A percentile compares a stretch with the other conserved stretches of the same genome.
These are phyloP conservation scores for Limonius californicus DNA, from an alignment of 1,140 invertebrate genomes.

Conservation along the genomic window DNA sequence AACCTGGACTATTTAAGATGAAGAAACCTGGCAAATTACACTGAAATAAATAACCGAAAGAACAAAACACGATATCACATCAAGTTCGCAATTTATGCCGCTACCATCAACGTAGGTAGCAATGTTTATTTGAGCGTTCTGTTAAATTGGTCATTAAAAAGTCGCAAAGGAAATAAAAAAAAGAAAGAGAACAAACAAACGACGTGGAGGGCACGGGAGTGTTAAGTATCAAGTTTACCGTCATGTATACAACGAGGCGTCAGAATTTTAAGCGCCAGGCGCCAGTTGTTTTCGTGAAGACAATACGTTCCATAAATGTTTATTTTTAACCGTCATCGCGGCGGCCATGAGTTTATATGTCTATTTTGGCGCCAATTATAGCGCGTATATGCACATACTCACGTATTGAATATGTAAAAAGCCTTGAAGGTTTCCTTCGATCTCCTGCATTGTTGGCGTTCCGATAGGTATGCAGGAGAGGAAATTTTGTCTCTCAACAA, in stretches of 20 bases:
- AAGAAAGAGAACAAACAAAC: background rate
- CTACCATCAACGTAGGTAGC: no score
- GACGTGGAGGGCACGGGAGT: background rate
- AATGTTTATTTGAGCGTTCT: no score
- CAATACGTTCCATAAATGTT: slow-evolving; percentile 13
- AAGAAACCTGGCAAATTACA: no score
- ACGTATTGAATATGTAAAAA: slow-evolving; percentile 3
- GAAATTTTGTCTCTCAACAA: no score
- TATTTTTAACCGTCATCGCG: slow-evolving; percentile 9
- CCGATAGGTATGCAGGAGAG: no score
- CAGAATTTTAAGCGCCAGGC: slow-evolving; percentile 8
- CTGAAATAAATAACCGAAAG: no score
- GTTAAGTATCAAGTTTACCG: background rate
- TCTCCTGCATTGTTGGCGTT: no score
- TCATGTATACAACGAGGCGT: slow-evolving; percentile 1
- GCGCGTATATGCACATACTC: background rate
- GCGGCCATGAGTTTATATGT: slow-evolving; percentile 7
- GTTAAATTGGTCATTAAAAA: no score
- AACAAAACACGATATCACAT: no score
- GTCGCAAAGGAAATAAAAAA: background rate
- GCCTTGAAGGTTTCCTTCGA: background rate
- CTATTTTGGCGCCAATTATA: slow-evolving; percentile 13
- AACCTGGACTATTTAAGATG: no score
- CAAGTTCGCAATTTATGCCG: no score
- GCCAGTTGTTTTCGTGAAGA: slow-evolving; percentile 12